These are phyloP conservation scores for Orycteropus afer DNA, from an alignment of 2,113 vertebrate species.

Conservation along the genomic window DNA sequence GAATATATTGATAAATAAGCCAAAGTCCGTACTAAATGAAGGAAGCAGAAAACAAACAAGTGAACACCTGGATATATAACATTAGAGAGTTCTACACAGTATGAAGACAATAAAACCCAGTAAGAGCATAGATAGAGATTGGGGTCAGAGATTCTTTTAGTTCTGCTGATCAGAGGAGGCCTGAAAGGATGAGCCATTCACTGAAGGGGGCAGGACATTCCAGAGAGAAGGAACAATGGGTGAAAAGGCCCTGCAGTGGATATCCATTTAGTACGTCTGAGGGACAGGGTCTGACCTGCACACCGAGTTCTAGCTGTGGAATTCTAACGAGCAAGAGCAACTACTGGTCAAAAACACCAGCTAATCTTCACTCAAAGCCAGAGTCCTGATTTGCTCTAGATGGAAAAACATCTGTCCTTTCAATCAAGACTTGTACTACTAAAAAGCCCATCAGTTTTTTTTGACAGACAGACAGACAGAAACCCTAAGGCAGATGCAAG, in stretches of 20 bases:
- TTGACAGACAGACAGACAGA: not conserved
- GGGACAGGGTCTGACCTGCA: not conserved
- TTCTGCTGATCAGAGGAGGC: not conserved
- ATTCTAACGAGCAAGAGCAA: not conserved
- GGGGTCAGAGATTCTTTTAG: not conserved
- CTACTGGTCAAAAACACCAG: not conserved
- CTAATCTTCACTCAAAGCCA: not conserved
- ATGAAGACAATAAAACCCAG: not conserved
- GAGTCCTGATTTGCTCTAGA: not conserved
- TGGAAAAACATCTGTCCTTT: not conserved
- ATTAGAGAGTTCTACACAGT: not conserved
- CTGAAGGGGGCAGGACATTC: not conserved
- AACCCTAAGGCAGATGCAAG: not conserved
- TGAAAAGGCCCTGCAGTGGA: not conserved
- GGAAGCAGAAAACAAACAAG: not conserved
- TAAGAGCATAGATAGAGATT: not conserved
- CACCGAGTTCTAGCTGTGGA: not conserved
- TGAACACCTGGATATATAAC: fast-evolving
- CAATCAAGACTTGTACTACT: not conserved
- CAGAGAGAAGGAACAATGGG: too few species aligned
- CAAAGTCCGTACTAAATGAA: not conserved
- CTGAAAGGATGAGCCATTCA: not conserved
- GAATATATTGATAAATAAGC: not conserved
- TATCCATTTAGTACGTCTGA: not conserved
- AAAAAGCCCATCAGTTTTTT: not conserved